Evolutionary conservation across 1,140 invertebrate species (phyloP).

Genomic region (Orchestia grillus): DNA sequence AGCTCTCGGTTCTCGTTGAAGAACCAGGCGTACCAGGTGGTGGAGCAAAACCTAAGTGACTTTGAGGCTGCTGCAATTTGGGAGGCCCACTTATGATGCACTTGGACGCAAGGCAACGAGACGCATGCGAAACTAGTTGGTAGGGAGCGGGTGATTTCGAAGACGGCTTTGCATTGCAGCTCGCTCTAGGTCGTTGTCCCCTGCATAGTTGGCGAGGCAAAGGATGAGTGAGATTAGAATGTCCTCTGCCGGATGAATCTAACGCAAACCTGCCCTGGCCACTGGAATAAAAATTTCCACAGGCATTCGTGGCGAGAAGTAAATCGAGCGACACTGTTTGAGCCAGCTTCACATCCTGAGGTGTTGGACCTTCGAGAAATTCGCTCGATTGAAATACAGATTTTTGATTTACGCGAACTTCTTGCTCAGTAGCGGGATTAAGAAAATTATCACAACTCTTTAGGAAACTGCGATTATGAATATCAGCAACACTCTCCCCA

Average conservation of each 20-base stretch:
- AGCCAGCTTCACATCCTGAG: constrained; percentile 10
- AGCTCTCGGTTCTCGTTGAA: neutral
- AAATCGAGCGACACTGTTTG: constrained; percentile 17
- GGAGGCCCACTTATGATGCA: neutral
- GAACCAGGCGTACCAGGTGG: constrained; percentile 20
- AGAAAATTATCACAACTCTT: neutral
- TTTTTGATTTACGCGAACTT: neutral
- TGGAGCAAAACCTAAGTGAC: neutral
- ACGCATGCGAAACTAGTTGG: constrained; percentile 15
- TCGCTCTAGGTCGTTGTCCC: neutral
- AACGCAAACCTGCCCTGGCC: neutral
- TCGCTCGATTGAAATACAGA: neutral
- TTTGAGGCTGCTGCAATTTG: neutral
- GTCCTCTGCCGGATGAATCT: neutral
- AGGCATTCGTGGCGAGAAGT: neutral
- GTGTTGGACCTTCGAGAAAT: neutral
- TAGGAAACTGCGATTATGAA: neutral
- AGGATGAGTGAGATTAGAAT: constrained; percentile 44
- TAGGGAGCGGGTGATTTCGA: neutral
- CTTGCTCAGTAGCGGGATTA: neutral
- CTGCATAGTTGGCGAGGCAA: constrained; percentile 15
- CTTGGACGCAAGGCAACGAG: neutral
- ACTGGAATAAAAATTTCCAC: neutral
- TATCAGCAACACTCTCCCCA: neutral
- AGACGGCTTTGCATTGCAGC: neutral